phyloP scores from a whole-genome alignment of 2,113 vertebrate genomes.

The Anoura caudifer region DNA sequence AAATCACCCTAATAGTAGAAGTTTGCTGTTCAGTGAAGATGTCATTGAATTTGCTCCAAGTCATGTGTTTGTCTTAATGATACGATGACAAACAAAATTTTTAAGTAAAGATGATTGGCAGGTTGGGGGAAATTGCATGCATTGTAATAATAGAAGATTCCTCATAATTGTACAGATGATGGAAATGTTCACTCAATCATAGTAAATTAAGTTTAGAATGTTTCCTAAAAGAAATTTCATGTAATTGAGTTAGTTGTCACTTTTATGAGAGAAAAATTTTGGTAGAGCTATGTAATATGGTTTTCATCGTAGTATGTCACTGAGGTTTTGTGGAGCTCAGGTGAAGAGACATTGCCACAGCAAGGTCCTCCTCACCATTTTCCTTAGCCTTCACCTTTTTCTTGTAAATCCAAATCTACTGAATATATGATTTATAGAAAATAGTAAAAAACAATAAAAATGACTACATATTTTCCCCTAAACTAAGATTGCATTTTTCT shows the following conservation, averaged over 20 bases:
- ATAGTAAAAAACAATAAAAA: background rate
- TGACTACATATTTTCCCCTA: background rate
- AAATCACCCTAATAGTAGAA: background rate
- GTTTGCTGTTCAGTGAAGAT: background rate
- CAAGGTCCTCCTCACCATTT: background rate
- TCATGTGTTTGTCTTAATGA: constrained; percentile 30
- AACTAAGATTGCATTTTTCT: background rate
- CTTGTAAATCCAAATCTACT: background rate
- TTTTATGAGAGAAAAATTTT: background rate
- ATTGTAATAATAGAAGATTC: constrained; percentile 23
- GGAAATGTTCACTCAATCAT: background rate
- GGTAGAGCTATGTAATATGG: background rate
- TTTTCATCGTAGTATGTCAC: background rate
- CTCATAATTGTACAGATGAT: constrained; percentile 38
- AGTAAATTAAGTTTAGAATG: background rate
- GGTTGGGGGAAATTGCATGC: constrained; percentile 4
- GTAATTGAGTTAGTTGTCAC: background rate
- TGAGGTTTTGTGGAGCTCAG: background rate
- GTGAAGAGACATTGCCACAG: background rate
- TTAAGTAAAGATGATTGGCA: constrained; percentile 38
- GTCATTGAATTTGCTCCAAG: constrained; percentile 38
- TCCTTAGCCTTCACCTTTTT: background rate
- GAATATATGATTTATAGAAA: background rate
- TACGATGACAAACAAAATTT: background rate
- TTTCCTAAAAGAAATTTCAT: background rate